Evolutionary conservation across 2,888 invertebrate genomes (phyloP).

Genomic region (Xestoiulus laeticollis): DNA sequence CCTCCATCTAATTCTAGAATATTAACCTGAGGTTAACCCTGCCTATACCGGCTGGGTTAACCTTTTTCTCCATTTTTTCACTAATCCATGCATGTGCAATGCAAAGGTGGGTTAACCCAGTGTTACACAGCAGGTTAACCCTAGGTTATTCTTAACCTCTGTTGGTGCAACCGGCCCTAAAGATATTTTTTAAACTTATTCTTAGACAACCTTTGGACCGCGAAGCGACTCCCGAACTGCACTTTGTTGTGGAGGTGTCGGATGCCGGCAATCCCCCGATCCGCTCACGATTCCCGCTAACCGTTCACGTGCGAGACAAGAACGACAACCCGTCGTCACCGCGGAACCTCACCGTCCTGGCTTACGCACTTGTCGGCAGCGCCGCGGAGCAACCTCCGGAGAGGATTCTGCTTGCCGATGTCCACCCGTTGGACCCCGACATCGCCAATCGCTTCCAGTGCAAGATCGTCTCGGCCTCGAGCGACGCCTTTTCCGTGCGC

Average conservation of each 20-base stretch:
- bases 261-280: slow-evolving; percentile 87
- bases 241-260: slow-evolving; percentile 82
- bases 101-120: too few species aligned
- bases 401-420: slow-evolving; percentile 84
- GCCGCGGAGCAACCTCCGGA: slow-evolving; percentile 89
- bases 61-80: too few species aligned
- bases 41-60: too few species aligned
- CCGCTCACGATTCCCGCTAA: slow-evolving; percentile 81
- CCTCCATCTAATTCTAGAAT: too few species aligned
- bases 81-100: too few species aligned
- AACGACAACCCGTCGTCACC: slow-evolving; percentile 91
- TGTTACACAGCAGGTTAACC: too few species aligned
- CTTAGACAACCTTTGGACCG: slow-evolving; percentile 77
- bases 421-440: slow-evolving; percentile 92
- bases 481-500: slow-evolving; percentile 67
- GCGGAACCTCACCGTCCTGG: slow-evolving; percentile 81
- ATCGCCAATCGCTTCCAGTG: slow-evolving; percentile 89
- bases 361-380: slow-evolving; percentile 84
- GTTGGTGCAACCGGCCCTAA: too few species aligned
- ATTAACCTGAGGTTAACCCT: too few species aligned
- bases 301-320: slow-evolving; percentile 81
- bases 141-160: too few species aligned
- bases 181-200: background rate
- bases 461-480: slow-evolving; percentile 71
- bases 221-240: slow-evolving; percentile 79